A percentile compares a stretch with the other conserved stretches of the same genome.
phyloP scores from a whole-genome alignment of 37 sponge, comb jelly and placozoan species.

The Petrosia ficiformis region DNA sequence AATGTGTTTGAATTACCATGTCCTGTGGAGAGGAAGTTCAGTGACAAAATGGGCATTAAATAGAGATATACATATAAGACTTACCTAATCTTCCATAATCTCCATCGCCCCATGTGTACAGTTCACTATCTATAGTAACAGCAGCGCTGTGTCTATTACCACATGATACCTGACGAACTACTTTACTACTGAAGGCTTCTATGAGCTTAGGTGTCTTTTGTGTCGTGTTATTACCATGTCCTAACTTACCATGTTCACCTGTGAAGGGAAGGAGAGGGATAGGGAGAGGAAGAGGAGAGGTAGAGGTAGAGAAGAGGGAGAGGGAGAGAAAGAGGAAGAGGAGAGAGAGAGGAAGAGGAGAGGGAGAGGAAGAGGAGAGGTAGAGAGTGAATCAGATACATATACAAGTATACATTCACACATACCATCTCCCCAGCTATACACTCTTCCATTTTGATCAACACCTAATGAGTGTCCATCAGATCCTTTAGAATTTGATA shows the following conservation, averaged over 20 bases:
- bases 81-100: slow-evolving; percentile 88
- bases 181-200: slow-evolving; percentile 43
- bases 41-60: not conserved
- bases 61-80: not conserved
- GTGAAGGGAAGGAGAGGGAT: not conserved
- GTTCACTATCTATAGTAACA: slow-evolving; percentile 69
- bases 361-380: not conserved
- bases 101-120: slow-evolving; percentile 96
- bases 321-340: not conserved
- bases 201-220: slow-evolving; percentile 79
- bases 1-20: slow-evolving; percentile 33
- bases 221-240: slow-evolving; percentile 78
- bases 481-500: slow-evolving; percentile 70
- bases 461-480: slow-evolving; percentile 87
- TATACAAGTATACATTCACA: slow-evolving; percentile 36
- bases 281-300: not conserved
- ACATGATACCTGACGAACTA: slow-evolving; percentile 67
- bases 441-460: slow-evolving; percentile 67
- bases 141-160: slow-evolving; percentile 91
- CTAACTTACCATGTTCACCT: slow-evolving; percentile 88
- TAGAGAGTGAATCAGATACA: not conserved
- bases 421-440: slow-evolving; percentile 95
- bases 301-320: not conserved
- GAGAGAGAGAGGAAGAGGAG: not conserved
- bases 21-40: slow-evolving; percentile 11